Percentiles rank a stretch among this genome's conserved stretches.
Conservation (phyloP, 2,888 invertebrate genomes). For the Chymomyza amoena region DNA sequence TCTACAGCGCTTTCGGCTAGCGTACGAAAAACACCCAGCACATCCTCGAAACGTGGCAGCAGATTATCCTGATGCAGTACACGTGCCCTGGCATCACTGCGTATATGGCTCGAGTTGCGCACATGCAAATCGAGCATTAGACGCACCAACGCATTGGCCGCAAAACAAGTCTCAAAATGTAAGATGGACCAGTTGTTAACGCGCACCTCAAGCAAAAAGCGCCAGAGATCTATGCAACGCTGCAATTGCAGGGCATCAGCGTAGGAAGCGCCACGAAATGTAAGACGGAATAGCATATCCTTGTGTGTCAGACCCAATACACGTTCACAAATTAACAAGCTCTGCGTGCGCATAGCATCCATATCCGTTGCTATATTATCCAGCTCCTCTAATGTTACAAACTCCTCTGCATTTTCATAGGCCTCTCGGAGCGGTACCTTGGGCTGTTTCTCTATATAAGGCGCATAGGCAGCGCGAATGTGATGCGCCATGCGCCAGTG, state of each 20-base stretch:
- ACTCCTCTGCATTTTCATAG: constrained; percentile 86
- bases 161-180: constrained; percentile 89
- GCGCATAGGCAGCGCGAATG: constrained; percentile 80
- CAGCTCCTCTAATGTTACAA: constrained; percentile 85
- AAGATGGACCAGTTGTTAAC: constrained; percentile 88
- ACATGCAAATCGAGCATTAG: constrained; percentile 87
- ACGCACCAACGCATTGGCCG: constrained; percentile 91
- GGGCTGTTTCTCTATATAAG: constrained; percentile 72
- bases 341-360: constrained; percentile 92
- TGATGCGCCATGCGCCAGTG: constrained; percentile 90
- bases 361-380: constrained; percentile 87
- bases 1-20: constrained; percentile 83
- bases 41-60: constrained; percentile 84
- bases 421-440: constrained; percentile 81
- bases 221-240: constrained; percentile 92
- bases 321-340: constrained; percentile 91
- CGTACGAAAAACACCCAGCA: constrained; percentile 84
- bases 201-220: constrained; percentile 88
- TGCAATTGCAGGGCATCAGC: constrained; percentile 87
- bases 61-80: constrained; percentile 77
- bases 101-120: constrained; percentile 79
- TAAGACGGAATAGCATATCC: constrained; percentile 89
- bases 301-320: constrained; percentile 92
- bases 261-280: constrained; percentile 87
- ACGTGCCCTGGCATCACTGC: constrained; percentile 46